Conservation (phyloP, 2,888 invertebrate species). For the Panorpa germanica region DNA sequence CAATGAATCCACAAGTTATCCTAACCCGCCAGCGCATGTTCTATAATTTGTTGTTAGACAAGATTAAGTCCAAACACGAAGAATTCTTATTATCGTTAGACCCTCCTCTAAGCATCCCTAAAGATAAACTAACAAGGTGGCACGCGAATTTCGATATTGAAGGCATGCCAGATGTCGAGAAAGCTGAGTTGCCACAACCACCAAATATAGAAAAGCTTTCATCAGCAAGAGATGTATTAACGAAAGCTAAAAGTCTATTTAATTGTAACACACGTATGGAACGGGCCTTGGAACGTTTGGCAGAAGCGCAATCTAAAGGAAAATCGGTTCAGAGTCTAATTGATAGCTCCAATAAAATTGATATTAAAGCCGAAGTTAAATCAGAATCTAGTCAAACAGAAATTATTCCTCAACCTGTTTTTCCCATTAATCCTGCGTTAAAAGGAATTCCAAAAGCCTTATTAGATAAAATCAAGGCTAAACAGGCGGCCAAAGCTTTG, state of each 20-base stretch:
- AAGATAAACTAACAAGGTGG: constrained; percentile 68
- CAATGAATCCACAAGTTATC: constrained; percentile 56
- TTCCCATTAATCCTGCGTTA: constrained; percentile 37
- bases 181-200: constrained; percentile 51
- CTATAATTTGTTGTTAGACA: constrained; percentile 45
- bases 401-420: constrained; percentile 23
- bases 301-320: too few relatives aligned
- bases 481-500: constrained; percentile 69
- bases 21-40: constrained; percentile 57
- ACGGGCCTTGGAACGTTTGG: constrained; percentile 47
- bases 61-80: constrained; percentile 55
- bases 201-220: constrained; percentile 50
- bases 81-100: constrained; percentile 54
- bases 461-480: constrained; percentile 74
- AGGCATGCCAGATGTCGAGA: constrained; percentile 54
- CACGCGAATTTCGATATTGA: constrained; percentile 85
- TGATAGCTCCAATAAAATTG: too few relatives aligned
- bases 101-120: constrained; percentile 55
- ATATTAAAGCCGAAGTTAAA: too few relatives aligned
- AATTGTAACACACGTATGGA: constrained; percentile 65
- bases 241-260: constrained; percentile 54
- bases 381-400: too few relatives aligned
- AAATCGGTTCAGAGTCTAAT: too few relatives aligned
- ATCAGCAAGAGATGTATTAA: constrained; percentile 67
- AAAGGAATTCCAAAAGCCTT: constrained; percentile 68